Evolutionary conservation across 2,888 invertebrate genomes (phyloP).

Genomic region (Lypha dubia): DNA sequence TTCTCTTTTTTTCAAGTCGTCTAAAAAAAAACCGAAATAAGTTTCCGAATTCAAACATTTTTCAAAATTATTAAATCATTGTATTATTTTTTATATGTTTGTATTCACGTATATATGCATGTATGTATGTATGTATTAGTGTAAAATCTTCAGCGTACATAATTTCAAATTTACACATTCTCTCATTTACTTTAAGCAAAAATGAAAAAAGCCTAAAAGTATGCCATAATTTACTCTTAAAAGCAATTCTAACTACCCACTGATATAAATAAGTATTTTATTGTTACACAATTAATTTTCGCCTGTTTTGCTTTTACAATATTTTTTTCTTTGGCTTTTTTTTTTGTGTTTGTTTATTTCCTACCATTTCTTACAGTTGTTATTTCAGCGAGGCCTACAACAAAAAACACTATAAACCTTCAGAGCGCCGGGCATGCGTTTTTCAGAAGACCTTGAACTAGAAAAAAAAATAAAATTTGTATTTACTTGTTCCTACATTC

Average conservation of each 20-base stretch:
- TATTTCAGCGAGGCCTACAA: slow-evolving; percentile 48
- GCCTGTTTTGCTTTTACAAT: not conserved
- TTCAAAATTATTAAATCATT: too few relatives aligned
- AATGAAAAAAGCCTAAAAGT: slow-evolving; percentile 19
- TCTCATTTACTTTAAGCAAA: not conserved
- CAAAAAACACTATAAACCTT: slow-evolving; percentile 1
- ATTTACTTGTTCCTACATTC: slow-evolving; percentile 6
- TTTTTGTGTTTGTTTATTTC: slow-evolving; percentile 3
- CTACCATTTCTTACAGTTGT: slow-evolving; percentile 7
- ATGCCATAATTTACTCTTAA: slow-evolving; percentile 17
- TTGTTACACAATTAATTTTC: slow-evolving; percentile 45
- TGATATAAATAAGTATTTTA: slow-evolving; percentile 7
- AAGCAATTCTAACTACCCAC: not conserved
- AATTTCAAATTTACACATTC: not conserved
- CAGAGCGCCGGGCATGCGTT: slow-evolving; percentile 64
- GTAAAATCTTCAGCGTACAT: not conserved
- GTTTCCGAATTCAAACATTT: too few relatives aligned
- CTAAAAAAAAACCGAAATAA: too few relatives aligned
- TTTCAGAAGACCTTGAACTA: slow-evolving; percentile 67
- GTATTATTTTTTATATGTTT: too few relatives aligned
- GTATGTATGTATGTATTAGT: too few relatives aligned
- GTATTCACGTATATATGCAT: too few relatives aligned
- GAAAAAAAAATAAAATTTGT: not conserved
- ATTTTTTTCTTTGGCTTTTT: not conserved
- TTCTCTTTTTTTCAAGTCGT: too few relatives aligned